A percentile compares a stretch with the other conserved stretches of the same genome.
Conservation (phyloP, 2,888 invertebrate genomes). For the Eretmocerus hayati region DNA sequence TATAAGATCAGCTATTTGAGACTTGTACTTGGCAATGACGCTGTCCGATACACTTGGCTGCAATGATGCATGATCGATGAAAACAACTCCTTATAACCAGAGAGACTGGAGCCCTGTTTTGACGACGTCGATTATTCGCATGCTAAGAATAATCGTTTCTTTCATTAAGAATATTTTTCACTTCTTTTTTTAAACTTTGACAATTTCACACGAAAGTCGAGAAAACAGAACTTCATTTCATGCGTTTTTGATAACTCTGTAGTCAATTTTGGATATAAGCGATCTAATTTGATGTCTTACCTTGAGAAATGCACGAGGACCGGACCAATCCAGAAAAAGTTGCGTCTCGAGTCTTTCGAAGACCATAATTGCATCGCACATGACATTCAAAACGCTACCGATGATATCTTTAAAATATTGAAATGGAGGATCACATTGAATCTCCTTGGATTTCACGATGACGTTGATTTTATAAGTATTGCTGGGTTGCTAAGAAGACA, state of each 20-base stretch:
- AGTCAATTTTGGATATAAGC: no score
- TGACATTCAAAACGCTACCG: slow-evolving; percentile 63
- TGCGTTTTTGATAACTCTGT: neutral
- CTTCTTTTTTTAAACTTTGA: no score
- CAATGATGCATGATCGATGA: slow-evolving; percentile 26
- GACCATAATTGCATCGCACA: slow-evolving; percentile 65
- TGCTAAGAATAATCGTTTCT: neutral
- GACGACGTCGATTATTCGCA: neutral
- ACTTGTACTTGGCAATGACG: slow-evolving; percentile 59
- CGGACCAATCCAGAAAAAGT: slow-evolving; percentile 60
- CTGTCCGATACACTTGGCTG: slow-evolving; percentile 72
- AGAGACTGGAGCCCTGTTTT: slow-evolving; percentile 1
- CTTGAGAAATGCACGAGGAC: slow-evolving; percentile 29
- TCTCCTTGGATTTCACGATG: slow-evolving; percentile 54
- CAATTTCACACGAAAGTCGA: neutral
- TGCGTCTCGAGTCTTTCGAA: slow-evolving; percentile 76
- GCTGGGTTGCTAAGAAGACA: slow-evolving; percentile 14
- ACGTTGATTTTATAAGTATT: slow-evolving; percentile 53
- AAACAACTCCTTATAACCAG: neutral
- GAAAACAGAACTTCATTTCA: neutral
- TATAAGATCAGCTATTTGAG: slow-evolving; percentile 58
- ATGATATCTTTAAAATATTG: slow-evolving; percentile 68
- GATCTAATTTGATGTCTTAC: slow-evolving; percentile 20
- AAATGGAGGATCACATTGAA: slow-evolving; percentile 68
- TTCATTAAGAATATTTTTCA: no score